Evolutionary conservation across 2,888 invertebrate species (phyloP), one percentile per base, ranked within the genome.

Genomic region (Sinhomidia bicolor): DNA sequence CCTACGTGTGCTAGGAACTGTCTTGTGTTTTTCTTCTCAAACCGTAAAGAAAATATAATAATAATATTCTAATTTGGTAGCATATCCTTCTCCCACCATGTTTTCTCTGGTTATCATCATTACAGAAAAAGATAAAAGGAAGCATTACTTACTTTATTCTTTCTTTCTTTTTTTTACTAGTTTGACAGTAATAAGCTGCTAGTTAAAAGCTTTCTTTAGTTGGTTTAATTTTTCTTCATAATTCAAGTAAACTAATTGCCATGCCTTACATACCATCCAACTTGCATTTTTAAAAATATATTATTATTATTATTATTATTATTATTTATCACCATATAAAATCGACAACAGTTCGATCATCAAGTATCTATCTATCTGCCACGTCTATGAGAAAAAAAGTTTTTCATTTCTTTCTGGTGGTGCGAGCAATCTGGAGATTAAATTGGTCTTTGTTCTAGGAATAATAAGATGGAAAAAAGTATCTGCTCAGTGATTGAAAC

Each of bases 161-260:
- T n/a, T n/a, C n/a, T n/a, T n/a, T n/a, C n/a, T n/a, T n/a, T 47
- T 17, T 78, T 62, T 68, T 74, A 74, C 76, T 79, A 54, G 79
- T 86, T 81, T 86, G 86, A 80, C 86, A 80, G 68, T 86, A 86
- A 86, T 80, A 71, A 80, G 80, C 26, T 86, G 9, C n/a, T 60
- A 29, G 71, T 80, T 41, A 54, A 80, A 80, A 86, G 86, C 80
- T 79, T 85, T 78, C 83, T 76, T 62, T 51, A 29, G 65, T 74
- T 29, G 44, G 71, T 83, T 74, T 81, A 71, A 80, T 80, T 86
- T 81, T 86, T 80, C 84, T 80, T 81, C 60, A 80, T 80, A 86
- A 80, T 80, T 80, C 80, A 29, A 86, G 80, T 71, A 68, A 86
- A 60, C 54, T 80, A 80, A 80, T 80, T 60, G 62, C 65, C 79